Percentiles rank a stretch among this genome's conserved stretches.
Evolutionary conservation across 2,797 vertebrate genomes (phyloP).

Genomic region (Hoplostethus mediterraneus): DNA sequence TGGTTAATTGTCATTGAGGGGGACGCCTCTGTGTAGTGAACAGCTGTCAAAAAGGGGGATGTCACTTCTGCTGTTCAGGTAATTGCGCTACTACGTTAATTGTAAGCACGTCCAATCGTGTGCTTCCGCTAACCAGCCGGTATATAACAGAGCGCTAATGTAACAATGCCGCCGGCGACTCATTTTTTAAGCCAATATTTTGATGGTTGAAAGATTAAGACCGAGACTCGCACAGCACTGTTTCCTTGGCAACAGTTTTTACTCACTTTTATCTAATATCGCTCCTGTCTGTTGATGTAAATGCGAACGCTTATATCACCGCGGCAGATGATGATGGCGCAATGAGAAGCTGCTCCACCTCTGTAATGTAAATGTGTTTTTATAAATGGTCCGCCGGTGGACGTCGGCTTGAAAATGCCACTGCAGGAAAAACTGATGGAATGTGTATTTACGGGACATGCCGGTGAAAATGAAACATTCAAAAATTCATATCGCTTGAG

Average conservation of each 20-base stretch:
- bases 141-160: conserved; percentile 19
- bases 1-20: conserved; percentile 24
- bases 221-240: conserved; percentile 70
- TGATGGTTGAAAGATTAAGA: conserved; percentile 79
- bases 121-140: conserved; percentile 12
- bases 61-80: conserved; percentile 7
- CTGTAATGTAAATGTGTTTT: conserved; percentile 31
- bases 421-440: neutral
- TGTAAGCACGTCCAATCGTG: no score
- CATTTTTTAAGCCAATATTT: conserved; percentile 71
- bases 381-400: neutral
- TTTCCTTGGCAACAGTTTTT: conserved; percentile 83
- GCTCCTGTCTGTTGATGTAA: conserved; percentile 65
- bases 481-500: neutral
- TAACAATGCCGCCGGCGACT: conserved; percentile 51
- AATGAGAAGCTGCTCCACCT: conserved; percentile 8
- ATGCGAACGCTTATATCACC: conserved; percentile 54
- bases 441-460: neutral
- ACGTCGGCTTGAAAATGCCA: neutral
- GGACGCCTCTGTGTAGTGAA: conserved; percentile 22
- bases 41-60: conserved; percentile 33
- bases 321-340: conserved; percentile 42
- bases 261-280: conserved; percentile 74
- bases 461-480: no score
- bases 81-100: no score